Evolutionary conservation across 1,140 invertebrate genomes (phyloP).

Genomic region (Heliconius melpomene): DNA sequence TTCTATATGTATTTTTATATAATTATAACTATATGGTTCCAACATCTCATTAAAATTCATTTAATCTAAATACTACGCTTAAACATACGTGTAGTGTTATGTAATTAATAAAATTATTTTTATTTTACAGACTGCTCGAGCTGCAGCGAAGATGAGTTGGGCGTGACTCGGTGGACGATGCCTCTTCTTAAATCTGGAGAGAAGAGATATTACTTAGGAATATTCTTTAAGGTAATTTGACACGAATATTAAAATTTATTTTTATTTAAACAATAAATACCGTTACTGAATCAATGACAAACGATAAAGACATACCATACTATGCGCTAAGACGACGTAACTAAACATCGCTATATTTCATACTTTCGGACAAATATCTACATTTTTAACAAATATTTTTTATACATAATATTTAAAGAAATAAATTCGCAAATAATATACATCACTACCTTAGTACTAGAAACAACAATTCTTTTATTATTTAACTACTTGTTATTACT

Average conservation of each 20-base stretch:
- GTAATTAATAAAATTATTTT: not conserved
- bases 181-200: conserved; percentile 92
- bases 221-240: conserved; percentile 92
- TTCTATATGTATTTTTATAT: not conserved
- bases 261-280: not conserved
- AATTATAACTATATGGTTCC: not conserved
- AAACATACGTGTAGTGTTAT: not conserved
- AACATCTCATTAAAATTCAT: not conserved
- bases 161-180: conserved; percentile 92
- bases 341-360: no score
- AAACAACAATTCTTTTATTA: not conserved
- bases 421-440: no score
- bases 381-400: no score
- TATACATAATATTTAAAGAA: not conserved
- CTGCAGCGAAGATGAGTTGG: conserved; percentile 87
- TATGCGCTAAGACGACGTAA: no score
- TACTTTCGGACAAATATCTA: no score
- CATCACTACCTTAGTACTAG: not conserved
- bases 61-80: not conserved
- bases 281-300: not conserved
- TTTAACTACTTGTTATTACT: not conserved
- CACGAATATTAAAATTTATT: not conserved
- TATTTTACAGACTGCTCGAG: conserved; percentile 86
- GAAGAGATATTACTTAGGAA: conserved; percentile 93
- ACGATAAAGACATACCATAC: no score